Base-by-base conservation (phyloP, 2,113 vertebrate genomes). In the Conger conger region DNA sequence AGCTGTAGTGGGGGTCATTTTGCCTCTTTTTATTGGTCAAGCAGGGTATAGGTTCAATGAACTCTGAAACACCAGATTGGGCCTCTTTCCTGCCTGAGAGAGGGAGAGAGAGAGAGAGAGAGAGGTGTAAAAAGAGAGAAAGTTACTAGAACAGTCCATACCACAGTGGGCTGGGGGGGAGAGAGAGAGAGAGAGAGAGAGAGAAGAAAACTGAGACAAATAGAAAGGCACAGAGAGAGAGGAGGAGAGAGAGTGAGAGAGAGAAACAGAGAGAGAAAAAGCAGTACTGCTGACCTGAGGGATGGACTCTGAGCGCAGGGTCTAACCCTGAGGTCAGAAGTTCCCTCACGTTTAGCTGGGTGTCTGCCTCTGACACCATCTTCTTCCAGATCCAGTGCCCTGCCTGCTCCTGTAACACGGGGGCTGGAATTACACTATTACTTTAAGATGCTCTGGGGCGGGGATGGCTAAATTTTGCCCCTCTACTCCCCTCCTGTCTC, bases 331-430 rank as follows among this genome's bases (percentile, higher is more conserved):
- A 27, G 82, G 82, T 83, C 57, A 42, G 42, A 76, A 76, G 82
- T 83, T 83, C 82, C 60, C 60, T 83, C 60, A 83, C 60, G 37
- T 83, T 60, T 63, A 73, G 60, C 20, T 1, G 63, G 30, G 57
- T 18, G 57, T 3, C 82, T 76, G 37, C 76, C 82, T 42, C 45
- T 33, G 33, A 17, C 83, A 50, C 30, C 20, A 7, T 7, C 23
- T 33, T 17, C 68, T 78, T 76, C 35, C 38, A 84, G 54, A 73
- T 35, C 73, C 73, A 54, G 33, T 42, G 37, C 16, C n/a, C 45
- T 11, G 6, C 30, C 45, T 53, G 76, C 45, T 53, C 7, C n/a
- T 17, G 42, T 84, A 50, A 84, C 38, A 20, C 40, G n/a, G 35
- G 18, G 27, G 8, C 5, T 84, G 76, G 76, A 84, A 84, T 77